Base-by-base conservation (phyloP, 2,888 invertebrate species). In the Scaptodrosophila latifasciaeformis region DNA sequence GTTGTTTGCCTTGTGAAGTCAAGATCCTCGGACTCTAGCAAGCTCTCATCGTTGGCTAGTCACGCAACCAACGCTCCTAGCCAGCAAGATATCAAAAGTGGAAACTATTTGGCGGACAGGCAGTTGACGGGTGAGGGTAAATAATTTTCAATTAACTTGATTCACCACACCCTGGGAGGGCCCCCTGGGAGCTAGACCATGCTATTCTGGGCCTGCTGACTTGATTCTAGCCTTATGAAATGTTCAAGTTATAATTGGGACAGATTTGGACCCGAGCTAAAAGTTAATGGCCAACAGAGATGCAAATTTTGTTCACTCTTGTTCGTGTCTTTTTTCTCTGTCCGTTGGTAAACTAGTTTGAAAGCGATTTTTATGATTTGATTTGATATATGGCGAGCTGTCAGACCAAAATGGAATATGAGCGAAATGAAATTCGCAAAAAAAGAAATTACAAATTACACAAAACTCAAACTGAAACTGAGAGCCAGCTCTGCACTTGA, bases 61-160 rank as follows among this genome's bases (percentile, higher is more conserved):
- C n/a, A n/a, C n/a, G n/a, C n/a, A n/a, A n/a, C n/a, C n/a, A n/a
- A n/a, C n/a, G n/a, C n/a, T n/a, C n/a, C n/a, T n/a, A n/a, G n/a
- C n/a, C n/a, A n/a, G n/a, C n/a, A n/a, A n/a, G n/a, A n/a, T n/a
- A n/a, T n/a, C n/a, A n/a, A n/a, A n/a, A n/a, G n/a, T n/a, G n/a
- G n/a, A n/a, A n/a, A n/a, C n/a, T n/a, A n/a, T n/a, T n/a, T n/a
- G n/a, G n/a, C n/a, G n/a, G n/a, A n/a, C n/a, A n/a, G n/a, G n/a
- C n/a, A n/a, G n/a, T n/a, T n/a, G n/a, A n/a, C n/a, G n/a, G n/a
- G 24, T 5, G 24, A 7, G 37, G 31, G 50, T 50, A 55, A 69
- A 76, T 79, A 76, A 76, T 65, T 79, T 72, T 72, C 71, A 72
- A 72, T 72, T 72, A 76, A 76, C 62, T 57, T 47, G 47, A 13